Conservation (phyloP, 2,797 vertebrate species). For the Lerista edwardsae region DNA sequence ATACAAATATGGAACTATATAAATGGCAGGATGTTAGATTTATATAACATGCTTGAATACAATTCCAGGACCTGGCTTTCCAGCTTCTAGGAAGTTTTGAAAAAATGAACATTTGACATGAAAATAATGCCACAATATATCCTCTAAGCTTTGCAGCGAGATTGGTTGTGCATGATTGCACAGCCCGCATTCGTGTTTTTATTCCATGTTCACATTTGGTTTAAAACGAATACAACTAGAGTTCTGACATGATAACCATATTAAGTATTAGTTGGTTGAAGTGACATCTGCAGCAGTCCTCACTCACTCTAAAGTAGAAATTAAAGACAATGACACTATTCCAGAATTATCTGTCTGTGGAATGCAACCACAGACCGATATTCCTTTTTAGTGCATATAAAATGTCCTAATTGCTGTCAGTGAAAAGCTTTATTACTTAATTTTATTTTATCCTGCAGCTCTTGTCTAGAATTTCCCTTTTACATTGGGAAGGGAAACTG, state of each 20-base stretch:
- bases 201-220: background rate
- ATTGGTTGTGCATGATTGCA: background rate
- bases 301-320: slow-evolving; percentile 26
- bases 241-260: background rate
- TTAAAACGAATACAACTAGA: background rate
- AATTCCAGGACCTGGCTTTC: background rate
- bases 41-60: background rate
- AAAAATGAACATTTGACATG: background rate
- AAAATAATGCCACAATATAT: background rate
- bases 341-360: slow-evolving; percentile 17
- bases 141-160: background rate
- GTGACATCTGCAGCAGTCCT: slow-evolving; percentile 1
- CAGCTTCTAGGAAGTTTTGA: background rate
- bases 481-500: background rate
- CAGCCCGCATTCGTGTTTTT: background rate
- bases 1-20: background rate
- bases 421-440: slow-evolving; percentile 33
- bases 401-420: slow-evolving; percentile 8
- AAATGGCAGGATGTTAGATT: background rate
- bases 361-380: slow-evolving; percentile 9
- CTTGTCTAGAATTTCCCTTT: slow-evolving; percentile 12
- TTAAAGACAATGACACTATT: slow-evolving; percentile 16
- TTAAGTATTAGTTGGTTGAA: background rate
- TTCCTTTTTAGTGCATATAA: slow-evolving; percentile 25
- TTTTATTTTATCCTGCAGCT: slow-evolving; percentile 21